Base-by-base conservation (phyloP, 2,797 vertebrate species). In the Leptodactylus fallax region DNA sequence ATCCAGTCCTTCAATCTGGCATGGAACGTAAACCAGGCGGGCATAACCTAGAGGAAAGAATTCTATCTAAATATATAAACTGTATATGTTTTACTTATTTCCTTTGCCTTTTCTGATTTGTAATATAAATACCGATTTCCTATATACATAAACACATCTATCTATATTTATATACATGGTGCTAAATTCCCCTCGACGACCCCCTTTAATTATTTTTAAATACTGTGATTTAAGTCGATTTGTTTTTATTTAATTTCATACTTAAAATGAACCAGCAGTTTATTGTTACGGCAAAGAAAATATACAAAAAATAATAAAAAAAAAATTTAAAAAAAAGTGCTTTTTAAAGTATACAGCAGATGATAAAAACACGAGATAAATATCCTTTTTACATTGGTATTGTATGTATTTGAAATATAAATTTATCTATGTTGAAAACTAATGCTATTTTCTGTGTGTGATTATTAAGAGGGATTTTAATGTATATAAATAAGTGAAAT, bases 171-270 rank as follows among this genome's bases (percentile, higher is more conserved):
- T 19, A 45, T 69, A 83, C 89, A 97, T 98, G 98, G 98, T 99
- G 98, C 97, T 99, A 98, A 97, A 95, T 96, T 97, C 65, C 19
- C 98, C 96, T 97, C 97, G 97, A 97, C 95, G 96, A 95, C 36
- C 36, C 36, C 95, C 96, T 47, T 96, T 96, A 95, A 94, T 95
- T 97, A 95, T 96, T 97, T 83, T 96, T 91, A 96, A 96, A 97
- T 97, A 97, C 96, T 97, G 95, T 97, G 97, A 97, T 36, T 96
- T 96, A 94, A 96, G 47, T 69, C 60, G 10, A 14, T n/a, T 13
- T 36, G 36, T 10, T 83, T 71, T 97, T 95, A 94, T 96, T 95
- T 95, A 81, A 95, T 94, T 96, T 96, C 97, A 87, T 98, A 98
- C 98, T 98, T 98, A 36, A 97, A 97, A 96, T 97, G 96, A 96